Base-by-base conservation (phyloP, 2,888 invertebrate genomes). In the Lampropteryx suffumata region DNA sequence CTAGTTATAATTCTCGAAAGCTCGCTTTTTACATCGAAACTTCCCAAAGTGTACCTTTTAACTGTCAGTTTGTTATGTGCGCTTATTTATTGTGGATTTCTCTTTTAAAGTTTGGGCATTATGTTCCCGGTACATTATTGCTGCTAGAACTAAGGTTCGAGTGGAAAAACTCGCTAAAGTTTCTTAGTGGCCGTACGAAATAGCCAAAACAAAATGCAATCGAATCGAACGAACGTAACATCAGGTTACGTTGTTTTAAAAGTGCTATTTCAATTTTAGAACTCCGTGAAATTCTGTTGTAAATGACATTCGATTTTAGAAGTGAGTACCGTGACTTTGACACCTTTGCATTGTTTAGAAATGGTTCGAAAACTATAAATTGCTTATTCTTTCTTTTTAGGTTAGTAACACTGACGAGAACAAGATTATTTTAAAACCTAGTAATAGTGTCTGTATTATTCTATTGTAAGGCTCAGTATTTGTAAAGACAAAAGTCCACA, bases 1-100 rank as follows among this genome's bases (percentile, higher is more conserved):
- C 81, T 83, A 77, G 81, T 85, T 84, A 84, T 82, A 81, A 79
- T 81, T 77, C 68, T 64, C 51, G 59, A 65, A 67, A 67, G 66
- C 67, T 64, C 65, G 66, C 65, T 75, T 77, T 77, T 79, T 72
- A 64, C 71, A 49, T 64, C 53, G 47, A 59, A 76, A 80, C 69
- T 75, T 76, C 60, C 59, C 62, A 67, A 75, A 74, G 68, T 70
- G 62, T 73, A 74, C 66, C 65, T 68, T 59, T 68, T 71, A 69
- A 71, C 69, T 72, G 73, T 71, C 73, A 70, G 65, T 64, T 71
- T 69, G 62, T 67, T 66, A 64, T 69, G 65, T 69, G 71, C 64
- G 56, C 61, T 66, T 69, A 70, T 76, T 72, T 73, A 72, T 73
- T 62, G 70, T 62, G 60, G 46, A 56, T 62, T 67, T 60, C 59